Evolutionary conservation across 2,888 invertebrate species (phyloP), one percentile per base, ranked within the genome.

Genomic region (Sericinus montela): DNA sequence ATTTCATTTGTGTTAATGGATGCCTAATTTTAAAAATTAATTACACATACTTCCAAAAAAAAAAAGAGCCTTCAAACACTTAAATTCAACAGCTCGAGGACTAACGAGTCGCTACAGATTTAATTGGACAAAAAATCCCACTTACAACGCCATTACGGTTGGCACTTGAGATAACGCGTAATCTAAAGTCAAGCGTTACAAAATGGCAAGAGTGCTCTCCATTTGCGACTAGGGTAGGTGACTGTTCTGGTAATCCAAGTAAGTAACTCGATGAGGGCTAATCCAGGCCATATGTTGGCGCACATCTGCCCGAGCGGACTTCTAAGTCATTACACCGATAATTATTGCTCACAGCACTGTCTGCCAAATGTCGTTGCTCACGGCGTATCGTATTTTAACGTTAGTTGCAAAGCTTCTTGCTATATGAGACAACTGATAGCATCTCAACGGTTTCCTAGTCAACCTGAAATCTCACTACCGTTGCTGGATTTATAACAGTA

Each of bases 311-410:
- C 55, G 67, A 71, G 59, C 60, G 86, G 86, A 76, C 82, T 88
- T 87, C 84, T 87, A 82, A 85, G 55, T 70, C 87, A 83, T 67
- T 88, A 78, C 82, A 82, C 86, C 75, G 78, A 80, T 80, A 75
- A 82, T 76, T 71, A 74, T 75, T 80, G 71, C 62, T 71, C 70
- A 75, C 74, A 74, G 65, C 69, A 56, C 62, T 67, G 40, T 35
- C 46, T 65, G 67, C 86, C 85, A 84, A 83, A 84, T 85, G 86
- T 63, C 72, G 74, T 65, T 23, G 40, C 45, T 36, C 11, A 44
- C 42, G 40, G 39, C 53, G 38, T 52, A 45, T 44, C 32, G 37
- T 37, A 8, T 25, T 30, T 48, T 45, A 42, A 41, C 45, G 13
- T 36, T 36, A 39, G 43, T 16, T 30, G 5, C 2, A 19, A 19